Percentiles rank a stretch among this genome's conserved stretches.
Conservation (phyloP, 1,140 invertebrate species). For the Conus ventricosus region DNA sequence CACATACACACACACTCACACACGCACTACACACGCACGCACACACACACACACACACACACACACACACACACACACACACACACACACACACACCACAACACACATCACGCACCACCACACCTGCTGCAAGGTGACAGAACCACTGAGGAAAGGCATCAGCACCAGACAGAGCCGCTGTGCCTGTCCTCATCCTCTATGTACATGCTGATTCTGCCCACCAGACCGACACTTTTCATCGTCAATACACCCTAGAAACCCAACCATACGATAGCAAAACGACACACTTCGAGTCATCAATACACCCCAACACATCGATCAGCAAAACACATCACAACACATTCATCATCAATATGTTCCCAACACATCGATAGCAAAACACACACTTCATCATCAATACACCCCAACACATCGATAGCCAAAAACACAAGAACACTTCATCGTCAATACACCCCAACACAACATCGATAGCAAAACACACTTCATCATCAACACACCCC, state of each 20-base stretch:
- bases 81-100: neutral
- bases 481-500: no score
- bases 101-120: neutral
- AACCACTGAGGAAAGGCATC: conserved; percentile 82
- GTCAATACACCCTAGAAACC: neutral
- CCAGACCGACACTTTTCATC: neutral
- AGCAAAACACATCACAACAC: neutral
- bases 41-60: neutral
- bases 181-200: conserved; percentile 74
- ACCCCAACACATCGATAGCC: no score
- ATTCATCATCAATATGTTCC: neutral
- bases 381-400: no score
- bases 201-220: conserved; percentile 67
- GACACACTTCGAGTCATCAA: no score
- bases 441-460: no score
- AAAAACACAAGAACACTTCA: no score
- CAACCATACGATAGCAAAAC: no score
- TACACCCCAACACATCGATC: no score
- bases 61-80: neutral
- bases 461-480: no score
- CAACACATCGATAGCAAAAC: no score
- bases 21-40: no score
- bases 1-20: neutral
- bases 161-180: conserved; percentile 82
- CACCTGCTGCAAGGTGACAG: conserved; percentile 49